Percentiles rank a stretch among this genome's conserved stretches.
These are phyloP conservation scores for Alsophila aescularia DNA, from an alignment of 2,888 invertebrate species.

Conservation along the genomic window DNA sequence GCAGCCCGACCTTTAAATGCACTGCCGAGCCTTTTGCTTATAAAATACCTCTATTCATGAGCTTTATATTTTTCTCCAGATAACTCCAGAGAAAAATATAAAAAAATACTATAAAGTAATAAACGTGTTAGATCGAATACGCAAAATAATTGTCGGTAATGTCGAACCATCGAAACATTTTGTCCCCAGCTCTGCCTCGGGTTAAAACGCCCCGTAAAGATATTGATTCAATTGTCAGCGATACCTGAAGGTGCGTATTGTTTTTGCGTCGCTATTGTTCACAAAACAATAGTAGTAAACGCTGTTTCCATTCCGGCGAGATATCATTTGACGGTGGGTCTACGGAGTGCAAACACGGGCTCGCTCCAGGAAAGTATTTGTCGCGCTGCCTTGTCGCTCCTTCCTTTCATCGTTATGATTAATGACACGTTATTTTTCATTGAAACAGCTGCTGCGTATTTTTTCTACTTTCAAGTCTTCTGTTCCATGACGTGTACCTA, in stretches of 20 bases:
- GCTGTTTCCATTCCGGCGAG: conserved; percentile 51
- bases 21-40: too few species aligned
- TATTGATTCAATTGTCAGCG: conserved; percentile 52
- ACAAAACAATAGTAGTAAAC: conserved; percentile 55
- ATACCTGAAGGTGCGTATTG: conserved; percentile 51
- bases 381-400: conserved; percentile 71
- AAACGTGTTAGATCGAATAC: conserved; percentile 3
- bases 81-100: too few species aligned
- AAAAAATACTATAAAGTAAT: background rate
- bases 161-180: conserved; percentile 15
- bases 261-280: conserved; percentile 54
- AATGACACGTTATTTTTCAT: conserved; percentile 81
- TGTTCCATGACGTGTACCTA: conserved; percentile 74
- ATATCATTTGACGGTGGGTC: conserved; percentile 49
- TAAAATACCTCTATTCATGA: too few species aligned
- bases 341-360: conserved; percentile 57
- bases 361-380: conserved; percentile 72
- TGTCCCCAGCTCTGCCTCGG: conserved; percentile 20
- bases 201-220: conserved; percentile 34
- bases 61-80: background rate
- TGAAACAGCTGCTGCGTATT: conserved; percentile 78
- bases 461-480: conserved; percentile 75
- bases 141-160: conserved; percentile 23
- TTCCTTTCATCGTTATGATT: conserved; percentile 79
- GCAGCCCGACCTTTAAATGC: too few species aligned